Conservation (phyloP, 2,888 invertebrate genomes). For the Drosophila gaucha region DNA sequence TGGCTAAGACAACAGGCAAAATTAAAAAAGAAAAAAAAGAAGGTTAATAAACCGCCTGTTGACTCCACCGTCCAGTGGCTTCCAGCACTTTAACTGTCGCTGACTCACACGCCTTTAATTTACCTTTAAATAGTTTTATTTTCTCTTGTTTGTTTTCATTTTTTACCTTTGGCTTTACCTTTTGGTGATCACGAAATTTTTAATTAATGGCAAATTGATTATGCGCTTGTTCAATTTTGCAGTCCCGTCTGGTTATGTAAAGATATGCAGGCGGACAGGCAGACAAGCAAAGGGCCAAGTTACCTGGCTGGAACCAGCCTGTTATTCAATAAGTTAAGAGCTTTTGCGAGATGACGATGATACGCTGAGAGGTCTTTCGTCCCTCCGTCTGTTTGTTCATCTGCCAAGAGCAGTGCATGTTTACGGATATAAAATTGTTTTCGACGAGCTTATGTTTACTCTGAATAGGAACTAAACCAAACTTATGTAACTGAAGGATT, state of each 20-base stretch:
- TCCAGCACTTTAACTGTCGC: slow-evolving; percentile 49
- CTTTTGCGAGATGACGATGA: slow-evolving; percentile 23
- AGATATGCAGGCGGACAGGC: slow-evolving; percentile 53
- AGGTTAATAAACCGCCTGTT: slow-evolving; percentile 74
- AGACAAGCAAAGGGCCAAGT: slow-evolving; percentile 47
- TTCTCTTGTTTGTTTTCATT: slow-evolving; percentile 13
- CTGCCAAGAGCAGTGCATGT: slow-evolving; percentile 40
- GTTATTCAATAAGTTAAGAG: slow-evolving; percentile 69
- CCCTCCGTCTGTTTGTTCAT: slow-evolving; percentile 7
- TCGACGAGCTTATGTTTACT: background rate
- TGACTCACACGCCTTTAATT: slow-evolving; percentile 46
- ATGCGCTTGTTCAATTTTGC: slow-evolving; percentile 61
- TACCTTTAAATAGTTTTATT: slow-evolving; percentile 34
- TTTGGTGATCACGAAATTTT: slow-evolving; percentile 49
- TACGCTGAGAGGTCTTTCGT: slow-evolving; percentile 8
- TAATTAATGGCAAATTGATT: slow-evolving; percentile 73
- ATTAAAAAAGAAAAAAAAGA: slow-evolving; percentile 17
- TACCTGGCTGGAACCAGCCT: slow-evolving; percentile 39
- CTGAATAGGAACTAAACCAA: background rate
- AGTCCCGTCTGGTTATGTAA: slow-evolving; percentile 65
- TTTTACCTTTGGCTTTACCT: slow-evolving; percentile 2
- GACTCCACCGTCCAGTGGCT: slow-evolving; percentile 42
- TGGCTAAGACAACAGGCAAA: slow-evolving; percentile 59
- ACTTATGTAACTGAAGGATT: slow-evolving; percentile 2
- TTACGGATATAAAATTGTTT: slow-evolving; percentile 63